A percentile compares a stretch with the other conserved stretches of the same genome.
These are phyloP conservation scores for Frankliniella fusca DNA, from an alignment of 2,888 invertebrate genomes.

Conservation along the genomic window DNA sequence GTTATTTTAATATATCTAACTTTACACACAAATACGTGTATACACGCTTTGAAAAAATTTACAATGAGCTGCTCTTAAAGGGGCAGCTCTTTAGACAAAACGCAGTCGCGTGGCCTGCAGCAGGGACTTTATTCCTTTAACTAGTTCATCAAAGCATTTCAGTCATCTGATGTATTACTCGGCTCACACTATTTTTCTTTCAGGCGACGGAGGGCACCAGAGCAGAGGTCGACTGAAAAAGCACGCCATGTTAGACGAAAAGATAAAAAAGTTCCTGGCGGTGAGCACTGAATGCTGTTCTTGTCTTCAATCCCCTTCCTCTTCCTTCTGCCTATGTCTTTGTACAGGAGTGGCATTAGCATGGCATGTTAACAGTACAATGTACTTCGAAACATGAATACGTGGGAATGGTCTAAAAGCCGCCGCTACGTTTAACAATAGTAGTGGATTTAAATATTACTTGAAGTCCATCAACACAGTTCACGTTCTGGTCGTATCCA, in stretches of 20 bases:
- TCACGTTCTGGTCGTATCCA: not conserved
- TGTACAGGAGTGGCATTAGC: not conserved
- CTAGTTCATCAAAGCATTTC: not conserved
- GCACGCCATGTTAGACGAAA: conserved; percentile 84
- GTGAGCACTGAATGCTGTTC: conserved; percentile 53
- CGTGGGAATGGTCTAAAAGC: not conserved
- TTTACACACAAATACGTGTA: too few species aligned
- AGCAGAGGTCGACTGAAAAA: conserved; percentile 72
- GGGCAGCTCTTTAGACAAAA: too few species aligned
- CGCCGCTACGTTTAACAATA: too few species aligned
- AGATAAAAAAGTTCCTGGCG: conserved; percentile 92
- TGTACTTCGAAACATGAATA: not conserved
- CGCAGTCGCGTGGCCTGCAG: too few species aligned
- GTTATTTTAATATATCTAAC: too few species aligned
- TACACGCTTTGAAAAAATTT: too few species aligned
- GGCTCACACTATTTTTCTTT: not conserved
- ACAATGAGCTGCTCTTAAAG: too few species aligned
- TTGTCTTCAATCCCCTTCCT: conserved; percentile 32
- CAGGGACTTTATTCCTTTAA: too few species aligned
- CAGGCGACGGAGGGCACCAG: conserved; percentile 48
- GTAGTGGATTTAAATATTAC: not conserved
- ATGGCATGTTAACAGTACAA: not conserved
- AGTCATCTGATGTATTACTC: conserved; percentile 18
- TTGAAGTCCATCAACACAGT: not conserved
- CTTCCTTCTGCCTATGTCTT: conserved; percentile 30